Percentiles rank a stretch among this genome's conserved stretches.
phyloP scores from a whole-genome alignment of 2,797 vertebrate genomes.

The Naso thynnoides region DNA sequence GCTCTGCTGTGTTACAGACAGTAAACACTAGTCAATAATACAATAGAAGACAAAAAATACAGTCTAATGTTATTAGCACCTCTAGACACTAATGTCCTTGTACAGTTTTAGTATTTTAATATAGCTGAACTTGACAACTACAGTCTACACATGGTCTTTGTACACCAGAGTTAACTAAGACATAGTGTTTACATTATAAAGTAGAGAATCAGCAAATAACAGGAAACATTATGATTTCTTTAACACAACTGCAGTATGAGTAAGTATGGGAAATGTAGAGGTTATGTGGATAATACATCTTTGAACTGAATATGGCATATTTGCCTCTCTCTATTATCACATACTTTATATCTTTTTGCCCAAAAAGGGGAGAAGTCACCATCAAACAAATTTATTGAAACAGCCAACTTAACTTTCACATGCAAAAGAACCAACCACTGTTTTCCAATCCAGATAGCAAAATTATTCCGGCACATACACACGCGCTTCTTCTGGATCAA shows the following conservation, averaged over 20 bases:
- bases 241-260: constrained; percentile 72
- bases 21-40: constrained; percentile 86
- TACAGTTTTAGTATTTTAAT: constrained; percentile 83
- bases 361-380: constrained; percentile 42
- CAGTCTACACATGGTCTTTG: constrained; percentile 82
- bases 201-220: constrained; percentile 80
- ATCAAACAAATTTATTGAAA: constrained; percentile 32
- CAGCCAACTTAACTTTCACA: constrained; percentile 47
- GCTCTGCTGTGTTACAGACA: constrained; percentile 86
- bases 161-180: constrained; percentile 84
- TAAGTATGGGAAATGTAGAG: constrained; percentile 56
- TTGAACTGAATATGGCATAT: constrained; percentile 62
- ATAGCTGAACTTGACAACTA: constrained; percentile 81
- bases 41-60: constrained; percentile 87
- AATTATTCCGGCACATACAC: too few species aligned
- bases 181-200: constrained; percentile 83
- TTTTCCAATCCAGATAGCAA: constrained; percentile 8
- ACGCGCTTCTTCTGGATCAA: too few species aligned
- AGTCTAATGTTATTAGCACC: constrained; percentile 89
- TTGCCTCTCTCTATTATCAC: constrained; percentile 50
- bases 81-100: constrained; percentile 86
- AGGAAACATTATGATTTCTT: constrained; percentile 78
- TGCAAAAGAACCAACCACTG: constrained; percentile 57
- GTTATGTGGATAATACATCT: constrained; percentile 62
- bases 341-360: constrained; percentile 50